Percentiles rank a stretch among this genome's conserved stretches.
phyloP scores from a whole-genome alignment of 2,888 invertebrate species.

The Meteorus cinctellus region DNA sequence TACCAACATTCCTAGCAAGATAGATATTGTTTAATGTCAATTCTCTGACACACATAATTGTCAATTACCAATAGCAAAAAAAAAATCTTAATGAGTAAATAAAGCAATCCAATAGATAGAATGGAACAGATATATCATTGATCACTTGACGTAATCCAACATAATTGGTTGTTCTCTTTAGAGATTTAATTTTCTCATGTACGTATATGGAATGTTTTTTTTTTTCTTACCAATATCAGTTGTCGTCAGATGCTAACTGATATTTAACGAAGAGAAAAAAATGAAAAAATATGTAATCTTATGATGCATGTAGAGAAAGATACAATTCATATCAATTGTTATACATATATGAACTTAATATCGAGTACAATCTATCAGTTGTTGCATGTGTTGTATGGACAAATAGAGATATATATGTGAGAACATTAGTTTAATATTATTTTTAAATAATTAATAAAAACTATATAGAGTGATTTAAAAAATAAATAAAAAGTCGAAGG shows the following conservation, averaged over 20 bases:
- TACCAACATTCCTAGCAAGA: too few relatives aligned
- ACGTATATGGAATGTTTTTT: background rate
- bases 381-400: background rate
- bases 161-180: background rate
- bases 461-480: slow-evolving; percentile 19
- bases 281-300: background rate
- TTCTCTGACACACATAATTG: too few relatives aligned
- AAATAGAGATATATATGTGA: background rate
- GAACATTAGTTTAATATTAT: slow-evolving; percentile 29
- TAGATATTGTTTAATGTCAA: too few relatives aligned
- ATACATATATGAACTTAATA: background rate
- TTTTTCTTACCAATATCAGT: slow-evolving; percentile 1
- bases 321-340: background rate
- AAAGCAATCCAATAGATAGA: background rate
- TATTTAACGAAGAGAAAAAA: background rate
- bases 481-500: slow-evolving; percentile 31
- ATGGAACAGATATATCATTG: background rate
- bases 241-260: slow-evolving; percentile 4
- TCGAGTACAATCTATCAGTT: background rate
- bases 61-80: background rate
- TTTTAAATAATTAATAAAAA: slow-evolving; percentile 32
- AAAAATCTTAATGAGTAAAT: slow-evolving; percentile 1
- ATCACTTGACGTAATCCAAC: background rate
- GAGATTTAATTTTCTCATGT: background rate
- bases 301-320: background rate